Conservation (phyloP, 2,797 vertebrate species). For the Pelochelys cantorii region DNA sequence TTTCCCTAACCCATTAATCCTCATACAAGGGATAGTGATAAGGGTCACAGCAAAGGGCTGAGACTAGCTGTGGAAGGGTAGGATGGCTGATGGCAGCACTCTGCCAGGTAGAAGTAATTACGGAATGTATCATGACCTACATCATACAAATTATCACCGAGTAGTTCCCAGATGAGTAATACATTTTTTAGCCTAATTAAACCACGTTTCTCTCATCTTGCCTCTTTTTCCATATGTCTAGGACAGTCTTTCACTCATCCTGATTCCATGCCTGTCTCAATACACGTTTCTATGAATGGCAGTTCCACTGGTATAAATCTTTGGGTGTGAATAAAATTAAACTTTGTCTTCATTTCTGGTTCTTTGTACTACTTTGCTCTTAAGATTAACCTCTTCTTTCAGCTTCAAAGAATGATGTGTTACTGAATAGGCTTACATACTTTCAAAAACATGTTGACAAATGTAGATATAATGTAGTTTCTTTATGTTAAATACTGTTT, state of each 20-base stretch:
- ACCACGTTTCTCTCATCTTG: background rate
- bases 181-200: background rate
- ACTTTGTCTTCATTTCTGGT: slow-evolving; percentile 24
- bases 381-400: background rate
- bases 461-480: background rate
- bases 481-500: background rate
- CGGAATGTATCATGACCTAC: background rate
- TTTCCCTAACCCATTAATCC: no score
- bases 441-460: background rate
- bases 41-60: background rate
- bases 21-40: background rate
- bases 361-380: background rate
- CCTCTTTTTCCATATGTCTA: background rate
- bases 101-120: background rate
- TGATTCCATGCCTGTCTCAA: background rate
- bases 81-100: background rate
- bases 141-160: background rate
- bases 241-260: background rate
- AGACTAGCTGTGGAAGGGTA: background rate
- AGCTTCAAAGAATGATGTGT: slow-evolving; percentile 20
- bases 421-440: slow-evolving; percentile 16
- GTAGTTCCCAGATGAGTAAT: background rate
- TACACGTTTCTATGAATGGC: background rate
- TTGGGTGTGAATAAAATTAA: slow-evolving; percentile 8
- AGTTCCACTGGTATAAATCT: background rate